A percentile compares a stretch with the other conserved stretches of the same genome.
These are phyloP conservation scores for Monoplex corrugatus DNA, from an alignment of 2,888 invertebrate genomes.

Conservation along the genomic window DNA sequence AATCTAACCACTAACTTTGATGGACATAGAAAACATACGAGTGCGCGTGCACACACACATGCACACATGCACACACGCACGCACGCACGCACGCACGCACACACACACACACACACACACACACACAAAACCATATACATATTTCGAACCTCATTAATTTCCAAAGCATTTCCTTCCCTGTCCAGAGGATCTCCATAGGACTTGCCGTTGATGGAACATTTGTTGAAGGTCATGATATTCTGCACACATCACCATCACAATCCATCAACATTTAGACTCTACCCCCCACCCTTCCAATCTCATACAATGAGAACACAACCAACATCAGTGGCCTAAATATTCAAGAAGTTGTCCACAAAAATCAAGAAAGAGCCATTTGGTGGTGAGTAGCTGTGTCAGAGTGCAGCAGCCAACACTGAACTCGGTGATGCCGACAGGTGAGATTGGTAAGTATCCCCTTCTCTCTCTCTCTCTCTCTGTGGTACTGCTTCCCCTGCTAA, in stretches of 20 bases:
- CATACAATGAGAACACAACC: too few species aligned
- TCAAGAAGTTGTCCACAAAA: too few species aligned
- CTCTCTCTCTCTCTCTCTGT: too few species aligned
- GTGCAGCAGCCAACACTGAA: too few species aligned
- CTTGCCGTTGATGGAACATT: slow-evolving; percentile 96
- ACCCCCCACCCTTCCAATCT: background rate
- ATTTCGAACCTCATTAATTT: slow-evolving; percentile 88
- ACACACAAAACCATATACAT: background rate
- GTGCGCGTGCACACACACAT: slow-evolving; percentile 4
- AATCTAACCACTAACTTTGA: too few species aligned
- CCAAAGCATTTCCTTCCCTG: slow-evolving; percentile 91
- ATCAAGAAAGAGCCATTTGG: too few species aligned
- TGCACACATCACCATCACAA: slow-evolving; percentile 80
- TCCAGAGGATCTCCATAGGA: slow-evolving; percentile 96
- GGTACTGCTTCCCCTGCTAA: too few species aligned
- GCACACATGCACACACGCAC: background rate
- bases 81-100: background rate
- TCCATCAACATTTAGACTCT: background rate
- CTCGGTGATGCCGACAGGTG: too few species aligned
- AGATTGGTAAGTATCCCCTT: too few species aligned
- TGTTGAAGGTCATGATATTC: slow-evolving; percentile 99
- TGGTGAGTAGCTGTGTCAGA: too few species aligned
- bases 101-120: slow-evolving; percentile 1
- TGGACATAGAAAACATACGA: too few species aligned
- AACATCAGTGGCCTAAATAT: too few species aligned